Evolutionary conservation across 2,888 invertebrate species (phyloP), one percentile per base, ranked within the genome.

Genomic region (Imbricaverruca yamaguchii): DNA sequence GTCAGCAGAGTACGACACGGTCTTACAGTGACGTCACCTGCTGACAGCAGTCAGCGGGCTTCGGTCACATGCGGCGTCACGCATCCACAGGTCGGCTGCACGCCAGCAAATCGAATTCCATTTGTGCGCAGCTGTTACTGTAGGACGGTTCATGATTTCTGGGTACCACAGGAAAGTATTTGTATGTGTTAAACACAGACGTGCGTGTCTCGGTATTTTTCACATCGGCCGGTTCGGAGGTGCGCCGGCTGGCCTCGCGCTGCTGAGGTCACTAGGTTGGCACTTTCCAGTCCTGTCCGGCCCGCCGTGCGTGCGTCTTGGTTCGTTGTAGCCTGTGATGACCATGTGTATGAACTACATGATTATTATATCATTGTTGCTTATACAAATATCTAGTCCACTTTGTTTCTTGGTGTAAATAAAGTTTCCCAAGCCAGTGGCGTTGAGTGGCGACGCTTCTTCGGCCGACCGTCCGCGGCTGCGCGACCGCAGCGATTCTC

Each of bases 321-420:
- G 74, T 74, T 74, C 21, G 74, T 74, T 53, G 12, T 74, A 74
- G 74, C 74, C 74, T 74, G 53, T 74, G 74, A 74, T 53, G 74
- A 74, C 74, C 74, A 53, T 74, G 74, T 74, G 53, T 74, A 74
- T 53, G 74, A 74, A 74, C 53, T 53, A 39, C 39, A 23, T 25
- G 25, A 25, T 74, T 53, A 74, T 74, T 74, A 53, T 74, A 74
- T 74, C 74, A 74, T 74, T 74, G 74, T 74, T 74, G 74, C 74
- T 74, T 74, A 74, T 74, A 74, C 74, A 74, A 53, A 74, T 74
- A 74, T 74, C 53, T 74, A 74, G 74, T 74, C 74, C 15, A 74
- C 74, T 74, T 74, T 53, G 74, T 74, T 74, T 53, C 74, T 74
- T 74, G 53, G 74, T 74, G 74, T 74, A 74, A 74, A 74, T 74